Percentiles rank a stretch among this genome's conserved stretches.
phyloP scores from a whole-genome alignment of 1,140 invertebrate genomes.

The Chironomus striatipennis region DNA sequence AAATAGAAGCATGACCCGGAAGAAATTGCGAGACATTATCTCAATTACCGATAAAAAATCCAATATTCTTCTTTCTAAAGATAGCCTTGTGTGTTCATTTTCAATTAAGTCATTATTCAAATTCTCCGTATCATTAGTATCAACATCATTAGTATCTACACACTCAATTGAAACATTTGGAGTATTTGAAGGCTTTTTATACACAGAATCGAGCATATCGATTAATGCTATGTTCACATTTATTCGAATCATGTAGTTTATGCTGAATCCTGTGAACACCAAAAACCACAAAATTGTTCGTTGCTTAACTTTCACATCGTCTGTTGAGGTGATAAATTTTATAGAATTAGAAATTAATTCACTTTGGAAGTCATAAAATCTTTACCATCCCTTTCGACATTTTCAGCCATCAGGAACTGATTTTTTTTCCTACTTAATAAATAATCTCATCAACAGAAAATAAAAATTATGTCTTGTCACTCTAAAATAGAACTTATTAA shows the following conservation, averaged over 20 bases:
- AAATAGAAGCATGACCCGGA: neutral
- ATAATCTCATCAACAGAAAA: no score
- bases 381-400: neutral
- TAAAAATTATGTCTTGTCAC: no score
- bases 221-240: constrained; percentile 74
- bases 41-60: neutral
- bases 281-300: constrained; percentile 46
- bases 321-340: neutral
- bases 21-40: neutral
- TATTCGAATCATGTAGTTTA: constrained; percentile 65
- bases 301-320: neutral
- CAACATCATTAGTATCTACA: neutral
- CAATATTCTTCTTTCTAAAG: neutral
- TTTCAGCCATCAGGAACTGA: neutral
- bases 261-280: constrained; percentile 56
- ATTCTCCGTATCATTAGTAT: neutral
- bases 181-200: constrained; percentile 25
- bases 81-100: neutral
- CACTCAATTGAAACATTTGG: neutral
- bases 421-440: no score
- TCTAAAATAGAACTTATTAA: no score
- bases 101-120: neutral
- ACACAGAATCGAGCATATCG: constrained; percentile 52
- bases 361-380: neutral
- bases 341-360: neutral